A percentile compares a stretch with the other conserved stretches of the same genome.
These are phyloP conservation scores for Pristionchus fissidentatus DNA, from an alignment of 2,888 invertebrate genomes.

Conservation along the genomic window DNA sequence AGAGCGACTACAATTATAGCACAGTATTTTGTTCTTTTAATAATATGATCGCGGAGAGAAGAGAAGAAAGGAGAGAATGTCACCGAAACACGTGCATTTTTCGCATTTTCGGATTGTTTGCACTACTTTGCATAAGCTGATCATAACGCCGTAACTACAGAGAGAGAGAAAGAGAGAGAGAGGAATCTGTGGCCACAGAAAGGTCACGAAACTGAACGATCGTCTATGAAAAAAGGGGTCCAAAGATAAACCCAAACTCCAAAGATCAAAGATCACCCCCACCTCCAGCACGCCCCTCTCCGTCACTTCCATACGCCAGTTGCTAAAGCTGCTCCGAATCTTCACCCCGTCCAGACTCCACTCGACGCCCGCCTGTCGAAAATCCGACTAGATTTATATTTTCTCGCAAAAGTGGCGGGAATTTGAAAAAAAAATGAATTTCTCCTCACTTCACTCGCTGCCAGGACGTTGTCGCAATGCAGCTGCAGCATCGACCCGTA, in stretches of 20 bases:
- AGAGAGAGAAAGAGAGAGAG: too few relatives aligned
- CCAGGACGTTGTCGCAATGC: not conserved
- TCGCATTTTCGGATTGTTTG: too few relatives aligned
- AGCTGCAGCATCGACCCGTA: conserved; percentile 35
- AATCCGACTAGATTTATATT: not conserved
- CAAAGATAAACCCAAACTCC: not conserved
- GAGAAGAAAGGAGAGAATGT: too few relatives aligned
- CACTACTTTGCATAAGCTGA: too few relatives aligned
- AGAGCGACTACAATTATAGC: too few relatives aligned
- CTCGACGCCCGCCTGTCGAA: not conserved
- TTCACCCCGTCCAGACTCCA: conserved; percentile 12
- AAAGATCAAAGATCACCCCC: not conserved
- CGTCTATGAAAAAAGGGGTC: too few relatives aligned
- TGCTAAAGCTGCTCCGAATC: not conserved
- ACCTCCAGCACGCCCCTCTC: conserved; percentile 37
- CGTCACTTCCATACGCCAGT: conserved; percentile 34
- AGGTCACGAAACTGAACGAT: too few relatives aligned
- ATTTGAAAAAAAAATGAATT: not conserved
- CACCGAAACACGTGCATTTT: too few relatives aligned
- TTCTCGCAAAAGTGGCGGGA: not conserved
- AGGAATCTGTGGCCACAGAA: too few relatives aligned
- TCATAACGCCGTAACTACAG: too few relatives aligned
- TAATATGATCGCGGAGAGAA: too few relatives aligned
- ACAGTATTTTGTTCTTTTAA: too few relatives aligned
- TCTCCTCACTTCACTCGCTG: not conserved